Conservation (phyloP, 2,888 invertebrate species). For the Eupithecia tripunctaria region DNA sequence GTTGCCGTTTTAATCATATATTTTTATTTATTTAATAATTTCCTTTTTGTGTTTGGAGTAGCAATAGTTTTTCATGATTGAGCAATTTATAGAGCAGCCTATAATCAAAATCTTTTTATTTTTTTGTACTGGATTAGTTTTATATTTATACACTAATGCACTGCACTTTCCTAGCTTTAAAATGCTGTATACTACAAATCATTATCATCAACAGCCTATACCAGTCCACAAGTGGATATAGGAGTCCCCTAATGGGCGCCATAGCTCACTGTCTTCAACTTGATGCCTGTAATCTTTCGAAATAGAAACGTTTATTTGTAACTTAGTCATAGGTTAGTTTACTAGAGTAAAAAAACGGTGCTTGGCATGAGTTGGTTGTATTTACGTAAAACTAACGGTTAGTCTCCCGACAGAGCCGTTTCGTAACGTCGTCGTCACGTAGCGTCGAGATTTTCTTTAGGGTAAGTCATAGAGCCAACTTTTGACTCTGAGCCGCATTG, state of each 20-base stretch:
- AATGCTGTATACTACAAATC: not conserved
- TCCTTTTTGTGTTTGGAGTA: not conserved
- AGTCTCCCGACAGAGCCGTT: too few species aligned
- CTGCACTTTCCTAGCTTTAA: not conserved
- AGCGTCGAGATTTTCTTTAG: not conserved
- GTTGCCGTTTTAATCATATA: too few species aligned
- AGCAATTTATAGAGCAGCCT: not conserved
- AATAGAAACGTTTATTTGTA: too few species aligned
- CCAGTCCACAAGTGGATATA: not conserved
- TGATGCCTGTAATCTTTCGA: too few species aligned
- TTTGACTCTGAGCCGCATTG: not conserved
- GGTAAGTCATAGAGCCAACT: not conserved
- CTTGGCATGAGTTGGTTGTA: too few species aligned
- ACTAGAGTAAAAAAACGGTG: too few species aligned
- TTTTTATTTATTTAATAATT: too few species aligned
- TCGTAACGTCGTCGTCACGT: too few species aligned
- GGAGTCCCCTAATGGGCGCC: not conserved
- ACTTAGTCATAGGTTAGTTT: too few species aligned
- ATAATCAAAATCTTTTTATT: not conserved
- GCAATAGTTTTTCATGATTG: not conserved
- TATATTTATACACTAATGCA: too few species aligned
- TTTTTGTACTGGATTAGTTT: not conserved
- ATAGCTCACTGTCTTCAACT: not conserved
- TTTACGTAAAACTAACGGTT: too few species aligned
- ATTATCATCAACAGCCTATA: not conserved